Evolutionary conservation across 2,797 vertebrate genomes (phyloP).

Genomic region (Labeo calbasu): DNA sequence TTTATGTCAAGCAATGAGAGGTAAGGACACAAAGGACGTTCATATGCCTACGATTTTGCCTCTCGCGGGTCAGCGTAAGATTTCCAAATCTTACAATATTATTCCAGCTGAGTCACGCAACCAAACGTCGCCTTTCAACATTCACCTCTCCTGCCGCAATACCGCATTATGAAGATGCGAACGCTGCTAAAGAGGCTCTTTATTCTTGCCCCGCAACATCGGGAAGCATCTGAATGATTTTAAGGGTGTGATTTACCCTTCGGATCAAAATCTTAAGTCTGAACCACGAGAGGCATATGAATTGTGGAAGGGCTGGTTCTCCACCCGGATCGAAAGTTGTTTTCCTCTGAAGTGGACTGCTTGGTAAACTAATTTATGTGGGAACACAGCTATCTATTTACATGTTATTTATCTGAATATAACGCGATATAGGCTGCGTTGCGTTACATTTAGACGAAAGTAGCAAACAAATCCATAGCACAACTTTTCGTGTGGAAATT

Average conservation of each 20-base stretch:
- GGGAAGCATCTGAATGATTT: not conserved
- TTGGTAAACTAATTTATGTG: not conserved
- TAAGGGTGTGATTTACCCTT: not conserved
- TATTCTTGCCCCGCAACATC: not conserved
- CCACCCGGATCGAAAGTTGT: not conserved
- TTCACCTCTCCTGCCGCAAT: constrained; percentile 70
- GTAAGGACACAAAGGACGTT: constrained; percentile 67
- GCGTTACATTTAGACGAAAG: not conserved
- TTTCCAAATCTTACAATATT: not conserved
- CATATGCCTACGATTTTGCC: not conserved
- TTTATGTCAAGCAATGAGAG: constrained; percentile 72
- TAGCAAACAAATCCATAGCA: not conserved
- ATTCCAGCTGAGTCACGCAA: constrained; percentile 78
- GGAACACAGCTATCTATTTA: not conserved
- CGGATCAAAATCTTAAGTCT: not conserved
- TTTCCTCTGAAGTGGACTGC: not conserved
- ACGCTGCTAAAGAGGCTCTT: not conserved
- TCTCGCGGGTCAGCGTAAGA: not conserved
- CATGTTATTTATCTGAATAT: not conserved
- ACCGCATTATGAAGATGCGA: constrained; percentile 10
- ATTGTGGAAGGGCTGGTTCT: not conserved
- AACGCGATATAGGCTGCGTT: not conserved
- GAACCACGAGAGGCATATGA: not conserved
- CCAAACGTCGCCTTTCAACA: constrained; percentile 53
- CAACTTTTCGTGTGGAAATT: not conserved